Conservation (phyloP, 2,888 invertebrate genomes). For the Toxonevra muliebris region DNA sequence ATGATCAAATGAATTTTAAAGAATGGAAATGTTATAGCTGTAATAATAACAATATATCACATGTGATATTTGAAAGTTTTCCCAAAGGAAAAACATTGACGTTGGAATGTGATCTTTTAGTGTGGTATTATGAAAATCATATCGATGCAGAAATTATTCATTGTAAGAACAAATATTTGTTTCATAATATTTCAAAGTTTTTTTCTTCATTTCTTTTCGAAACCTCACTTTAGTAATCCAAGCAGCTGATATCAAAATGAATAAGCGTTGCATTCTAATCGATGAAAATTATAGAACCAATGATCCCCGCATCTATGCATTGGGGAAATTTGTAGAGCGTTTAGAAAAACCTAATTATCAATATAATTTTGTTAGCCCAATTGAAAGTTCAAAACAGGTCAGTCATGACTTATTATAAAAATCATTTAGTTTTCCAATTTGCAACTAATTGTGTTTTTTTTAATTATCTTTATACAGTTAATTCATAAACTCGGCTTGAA, state of each 20-base stretch:
- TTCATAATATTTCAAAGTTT: too few species aligned
- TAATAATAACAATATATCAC: constrained; percentile 38
- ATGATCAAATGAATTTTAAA: constrained; percentile 36
- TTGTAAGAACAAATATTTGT: too few species aligned
- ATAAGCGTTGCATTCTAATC: constrained; percentile 38
- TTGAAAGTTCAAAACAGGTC: constrained; percentile 53
- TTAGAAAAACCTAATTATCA: constrained; percentile 44
- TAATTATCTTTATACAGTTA: constrained; percentile 41
- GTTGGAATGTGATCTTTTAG: constrained; percentile 50
- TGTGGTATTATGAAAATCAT: constrained; percentile 44
- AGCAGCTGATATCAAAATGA: constrained; percentile 28
- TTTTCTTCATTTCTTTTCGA: too few species aligned
- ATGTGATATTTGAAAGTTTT: constrained; percentile 40
- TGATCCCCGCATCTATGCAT: constrained; percentile 49
- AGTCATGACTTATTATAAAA: too few species aligned
- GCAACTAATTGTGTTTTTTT: too few species aligned
- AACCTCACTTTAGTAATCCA: constrained; percentile 37
- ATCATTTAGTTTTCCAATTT: neutral
- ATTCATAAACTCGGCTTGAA: constrained; percentile 38
- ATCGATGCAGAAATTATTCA: constrained; percentile 26
- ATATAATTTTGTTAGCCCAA: constrained; percentile 39
- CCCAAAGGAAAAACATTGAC: constrained; percentile 19
- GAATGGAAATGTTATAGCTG: constrained; percentile 28
- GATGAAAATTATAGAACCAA: constrained; percentile 47
- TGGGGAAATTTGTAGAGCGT: constrained; percentile 44